Evolutionary conservation across 2,797 vertebrate genomes (phyloP).

Genomic region (Falco novaeseelandiae): DNA sequence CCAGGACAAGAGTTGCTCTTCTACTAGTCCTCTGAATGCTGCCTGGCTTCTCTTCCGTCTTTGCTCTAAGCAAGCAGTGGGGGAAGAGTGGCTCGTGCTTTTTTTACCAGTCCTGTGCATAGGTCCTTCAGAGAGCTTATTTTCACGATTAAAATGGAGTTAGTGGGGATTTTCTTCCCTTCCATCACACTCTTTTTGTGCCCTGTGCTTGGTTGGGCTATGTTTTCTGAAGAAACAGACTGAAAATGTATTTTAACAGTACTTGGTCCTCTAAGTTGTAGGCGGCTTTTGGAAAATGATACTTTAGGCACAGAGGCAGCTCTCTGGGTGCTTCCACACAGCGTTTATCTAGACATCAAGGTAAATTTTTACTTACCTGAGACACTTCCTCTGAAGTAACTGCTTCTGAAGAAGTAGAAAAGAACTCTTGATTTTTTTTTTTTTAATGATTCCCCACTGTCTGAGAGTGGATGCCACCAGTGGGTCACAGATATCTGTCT

Average conservation of each 20-base stretch:
- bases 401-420: background rate
- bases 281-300: background rate
- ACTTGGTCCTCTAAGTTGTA: background rate
- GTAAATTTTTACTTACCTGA: background rate
- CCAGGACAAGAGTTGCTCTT: background rate
- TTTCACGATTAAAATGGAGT: background rate
- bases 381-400: background rate
- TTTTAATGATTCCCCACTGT: background rate
- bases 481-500: background rate
- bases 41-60: background rate
- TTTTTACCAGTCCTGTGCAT: background rate
- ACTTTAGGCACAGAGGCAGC: background rate
- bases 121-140: background rate
- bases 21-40: background rate
- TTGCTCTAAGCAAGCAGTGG: background rate
- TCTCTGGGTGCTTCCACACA: background rate
- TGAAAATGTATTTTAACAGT: background rate
- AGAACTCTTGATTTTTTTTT: background rate
- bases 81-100: background rate
- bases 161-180: background rate
- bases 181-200: background rate
- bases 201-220: background rate
- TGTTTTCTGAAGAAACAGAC: background rate
- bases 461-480: background rate
- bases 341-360: slow-evolving; percentile 19